Base-by-base conservation (phyloP, 2,888 invertebrate genomes). In the Clivina fossor region DNA sequence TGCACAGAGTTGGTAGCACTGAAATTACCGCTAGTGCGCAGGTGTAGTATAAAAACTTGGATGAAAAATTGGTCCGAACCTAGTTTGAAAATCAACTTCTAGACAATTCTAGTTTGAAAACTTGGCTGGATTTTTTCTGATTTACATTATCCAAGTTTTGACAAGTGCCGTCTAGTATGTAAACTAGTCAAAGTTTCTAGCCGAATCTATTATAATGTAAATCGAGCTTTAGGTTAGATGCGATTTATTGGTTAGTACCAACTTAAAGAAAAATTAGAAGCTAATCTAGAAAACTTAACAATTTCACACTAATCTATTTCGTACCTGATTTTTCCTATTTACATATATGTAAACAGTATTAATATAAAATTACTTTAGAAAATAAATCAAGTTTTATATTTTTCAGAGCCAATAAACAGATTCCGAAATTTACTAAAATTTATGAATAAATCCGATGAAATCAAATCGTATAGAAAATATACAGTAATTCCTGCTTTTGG, bases 351-450 rank as follows among this genome's bases (percentile, higher is more conserved):
- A 7, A 7, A 7, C 26, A 26, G 5, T 5, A 8, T 33, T 8
- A 33, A 11, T 33, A 8, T 8, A 33, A 4, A 33, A 33, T 11
- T 33, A 4, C 13, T 8, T 33, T 33, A 7, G n/a, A n/a, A n/a
- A n/a, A n/a, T n/a, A n/a, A n/a, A n/a, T n/a, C 11, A 15, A 26
- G 22, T 26, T 9, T 9, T n/a, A 8, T 24, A 2, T 43, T 16
- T 47, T 55, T 19, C 16, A 55, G 55, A 37, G 22, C 47, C 55
- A 4, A 35, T 53, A 3, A 32, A 55, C 16, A 55, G 28, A n/a
- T 38, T 55, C 15, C 24, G 28, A 30, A 9, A 26, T 19, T 24
- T 55, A 19, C 38, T 38, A 7, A 47, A 46, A 19, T 28, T 44
- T 22, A 47, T 55, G 55, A 47, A 55, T 19, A 33, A 38, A 15